These are phyloP conservation scores for Eumaeus atala DNA, from an alignment of 1,140 invertebrate species.

Conservation along the genomic window DNA sequence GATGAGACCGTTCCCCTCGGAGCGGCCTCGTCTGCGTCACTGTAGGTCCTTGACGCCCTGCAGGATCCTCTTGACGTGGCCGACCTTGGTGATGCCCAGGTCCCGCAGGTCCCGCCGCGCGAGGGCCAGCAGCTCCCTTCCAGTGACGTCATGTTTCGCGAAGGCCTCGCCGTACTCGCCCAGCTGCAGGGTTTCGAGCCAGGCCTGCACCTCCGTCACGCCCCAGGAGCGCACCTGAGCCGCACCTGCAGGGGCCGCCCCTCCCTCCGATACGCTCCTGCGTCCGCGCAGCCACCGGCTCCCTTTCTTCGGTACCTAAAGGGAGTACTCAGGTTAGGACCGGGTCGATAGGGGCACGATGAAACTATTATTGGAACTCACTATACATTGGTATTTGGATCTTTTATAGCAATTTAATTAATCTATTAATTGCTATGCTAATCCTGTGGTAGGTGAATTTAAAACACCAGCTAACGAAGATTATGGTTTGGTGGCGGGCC, in stretches of 20 bases:
- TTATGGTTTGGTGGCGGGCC: too few relatives aligned
- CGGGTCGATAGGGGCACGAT: slow-evolving; percentile 17
- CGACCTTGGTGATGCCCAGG: slow-evolving; percentile 93
- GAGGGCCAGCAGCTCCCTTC: slow-evolving; percentile 89
- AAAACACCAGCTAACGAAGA: too few relatives aligned
- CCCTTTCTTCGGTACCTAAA: slow-evolving; percentile 58
- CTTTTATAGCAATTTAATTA: not conserved
- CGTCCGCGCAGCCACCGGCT: slow-evolving; percentile 72
- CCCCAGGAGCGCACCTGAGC: slow-evolving; percentile 76
- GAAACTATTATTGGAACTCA: not conserved
- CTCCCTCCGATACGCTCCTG: slow-evolving; percentile 68
- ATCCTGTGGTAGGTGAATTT: too few relatives aligned
- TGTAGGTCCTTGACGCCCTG: slow-evolving; percentile 91
- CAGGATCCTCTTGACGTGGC: slow-evolving; percentile 94
- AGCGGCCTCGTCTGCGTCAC: slow-evolving; percentile 64
- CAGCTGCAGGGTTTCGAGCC: slow-evolving; percentile 92
- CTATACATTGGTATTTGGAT: slow-evolving; percentile 1
- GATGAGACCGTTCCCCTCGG: slow-evolving; percentile 54
- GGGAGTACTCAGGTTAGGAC: slow-evolving; percentile 33
- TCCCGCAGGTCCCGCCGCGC: slow-evolving; percentile 91
- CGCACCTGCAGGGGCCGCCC: slow-evolving; percentile 26
- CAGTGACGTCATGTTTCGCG: slow-evolving; percentile 91
- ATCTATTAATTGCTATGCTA: too few relatives aligned
- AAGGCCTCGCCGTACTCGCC: slow-evolving; percentile 92
- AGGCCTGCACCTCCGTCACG: slow-evolving; percentile 83